Conservation (phyloP, 2,797 vertebrate species). For the Gadopsis marmoratus region DNA sequence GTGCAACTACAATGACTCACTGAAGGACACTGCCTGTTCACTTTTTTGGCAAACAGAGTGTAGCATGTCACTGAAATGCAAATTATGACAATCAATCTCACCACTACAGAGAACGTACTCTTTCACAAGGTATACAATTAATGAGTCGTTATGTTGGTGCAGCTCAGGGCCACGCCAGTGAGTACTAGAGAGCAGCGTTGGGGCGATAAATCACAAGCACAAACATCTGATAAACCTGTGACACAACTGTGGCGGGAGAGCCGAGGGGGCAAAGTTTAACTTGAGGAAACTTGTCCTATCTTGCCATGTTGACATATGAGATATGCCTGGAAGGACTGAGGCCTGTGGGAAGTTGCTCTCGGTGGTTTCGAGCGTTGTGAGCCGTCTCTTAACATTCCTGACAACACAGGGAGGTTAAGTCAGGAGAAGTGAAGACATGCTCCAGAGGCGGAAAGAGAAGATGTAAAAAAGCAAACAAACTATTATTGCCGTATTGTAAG, state of each 20-base stretch:
- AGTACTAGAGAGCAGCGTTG: background rate
- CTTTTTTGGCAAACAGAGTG: background rate
- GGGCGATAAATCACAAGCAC: slow-evolving; percentile 16
- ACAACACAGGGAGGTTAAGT: background rate
- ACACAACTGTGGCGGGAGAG: slow-evolving; percentile 2
- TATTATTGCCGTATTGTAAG: background rate
- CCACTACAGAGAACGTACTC: background rate
- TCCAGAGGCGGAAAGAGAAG: background rate
- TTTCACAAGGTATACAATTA: slow-evolving; percentile 28
- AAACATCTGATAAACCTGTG: slow-evolving; percentile 51
- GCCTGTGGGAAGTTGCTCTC: slow-evolving; percentile 62
- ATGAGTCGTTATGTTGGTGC: background rate
- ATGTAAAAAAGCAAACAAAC: background rate
- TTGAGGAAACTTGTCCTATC: slow-evolving; percentile 61
- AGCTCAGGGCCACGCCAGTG: background rate
- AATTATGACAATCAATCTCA: background rate
- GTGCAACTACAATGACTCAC: background rate
- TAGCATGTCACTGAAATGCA: background rate
- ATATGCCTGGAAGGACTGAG: slow-evolving; percentile 17
- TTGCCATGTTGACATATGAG: slow-evolving; percentile 44
- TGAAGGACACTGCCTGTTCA: background rate
- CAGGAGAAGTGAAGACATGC: background rate
- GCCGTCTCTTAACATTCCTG: slow-evolving; percentile 38
- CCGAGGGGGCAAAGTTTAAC: slow-evolving; percentile 68
- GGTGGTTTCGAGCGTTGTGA: slow-evolving; percentile 10